These are phyloP conservation scores for Platyrinchus mystaceus DNA, from an alignment of 2,797 vertebrate genomes.

Conservation along the genomic window DNA sequence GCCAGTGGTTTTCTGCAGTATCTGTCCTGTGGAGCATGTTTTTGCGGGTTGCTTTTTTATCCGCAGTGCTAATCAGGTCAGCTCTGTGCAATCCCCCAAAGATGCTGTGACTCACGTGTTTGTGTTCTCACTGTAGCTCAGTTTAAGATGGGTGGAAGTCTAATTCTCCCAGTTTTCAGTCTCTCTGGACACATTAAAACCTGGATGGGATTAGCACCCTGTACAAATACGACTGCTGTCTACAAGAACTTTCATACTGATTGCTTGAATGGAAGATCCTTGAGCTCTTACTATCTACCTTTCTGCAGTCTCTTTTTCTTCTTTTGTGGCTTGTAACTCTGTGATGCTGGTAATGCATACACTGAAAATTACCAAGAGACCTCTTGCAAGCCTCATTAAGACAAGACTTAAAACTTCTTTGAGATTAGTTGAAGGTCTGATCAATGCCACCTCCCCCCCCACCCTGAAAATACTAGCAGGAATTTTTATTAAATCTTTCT, in stretches of 20 bases:
- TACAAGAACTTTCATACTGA: background rate
- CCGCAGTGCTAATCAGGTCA: background rate
- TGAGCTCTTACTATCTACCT: background rate
- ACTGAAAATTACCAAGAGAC: background rate
- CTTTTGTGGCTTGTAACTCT: background rate
- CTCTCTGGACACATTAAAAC: background rate
- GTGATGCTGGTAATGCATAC: background rate
- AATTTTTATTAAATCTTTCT: background rate
- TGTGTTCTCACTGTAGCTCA: background rate
- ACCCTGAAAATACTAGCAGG: background rate
- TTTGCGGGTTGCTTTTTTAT: background rate
- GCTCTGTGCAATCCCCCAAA: background rate
- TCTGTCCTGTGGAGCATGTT: rapidly evolving
- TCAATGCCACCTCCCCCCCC: background rate
- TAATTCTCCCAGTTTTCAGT: background rate
- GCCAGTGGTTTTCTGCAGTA: background rate
- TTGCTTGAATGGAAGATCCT: background rate
- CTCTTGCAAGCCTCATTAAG: background rate
- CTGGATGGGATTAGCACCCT: background rate
- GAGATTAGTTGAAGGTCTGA: background rate
- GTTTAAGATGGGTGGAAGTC: background rate
- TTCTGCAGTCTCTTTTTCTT: background rate
- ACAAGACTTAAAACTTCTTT: background rate
- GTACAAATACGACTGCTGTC: background rate
- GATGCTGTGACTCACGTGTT: background rate